Evolutionary conservation across 2,113 vertebrate species (phyloP), one percentile per base, ranked within the genome.

Genomic region (Chloroceryle aenea): DNA sequence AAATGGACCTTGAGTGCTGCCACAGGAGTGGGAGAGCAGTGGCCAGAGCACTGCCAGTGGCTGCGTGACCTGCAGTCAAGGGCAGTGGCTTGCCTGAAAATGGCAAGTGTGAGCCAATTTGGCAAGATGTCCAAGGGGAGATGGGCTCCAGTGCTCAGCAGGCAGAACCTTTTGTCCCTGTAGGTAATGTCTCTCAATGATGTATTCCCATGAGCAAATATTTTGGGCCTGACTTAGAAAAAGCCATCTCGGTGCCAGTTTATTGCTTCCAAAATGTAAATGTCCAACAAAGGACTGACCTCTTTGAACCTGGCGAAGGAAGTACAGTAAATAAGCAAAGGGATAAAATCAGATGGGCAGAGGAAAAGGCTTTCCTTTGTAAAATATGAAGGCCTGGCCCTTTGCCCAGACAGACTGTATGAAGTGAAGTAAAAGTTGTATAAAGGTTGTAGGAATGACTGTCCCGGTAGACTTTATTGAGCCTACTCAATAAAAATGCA

Each of bases 21-120:
- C 2, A 0, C 10, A 19, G 59, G 34, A 62, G 16, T 0, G 0
- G 20, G 47, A 72, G 40, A 48, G 34, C 1, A 0, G 21, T 32
- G 29, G 59, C 32, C 1, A 0, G 52, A 43, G 45, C 27, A 30
- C 14, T 9, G 10, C 40, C 1, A 1, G 52, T 14, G 8, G 69
- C 45, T 6, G 3, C 14, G 2, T 38, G 68, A 82, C 30, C 45
- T 36, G 26, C 10, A 10, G 59, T 32, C 1, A 3, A 89, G 47
- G 50, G n/a, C 66, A 56, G 40, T 6, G 12, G 19, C 79, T 61
- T 5, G 1, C 2, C 1, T 76, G 53, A 55, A 55, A 61, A 29
- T 9, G 13, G 42, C 42, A 83, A 30, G 47, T 9, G 3, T 7
- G 8, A 59, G 61, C 52, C 45, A 45, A 15, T n/a, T 34, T 56